phyloP scores from a whole-genome alignment of 2,888 invertebrate species.

The Acanthococcus lagerstroemiae region DNA sequence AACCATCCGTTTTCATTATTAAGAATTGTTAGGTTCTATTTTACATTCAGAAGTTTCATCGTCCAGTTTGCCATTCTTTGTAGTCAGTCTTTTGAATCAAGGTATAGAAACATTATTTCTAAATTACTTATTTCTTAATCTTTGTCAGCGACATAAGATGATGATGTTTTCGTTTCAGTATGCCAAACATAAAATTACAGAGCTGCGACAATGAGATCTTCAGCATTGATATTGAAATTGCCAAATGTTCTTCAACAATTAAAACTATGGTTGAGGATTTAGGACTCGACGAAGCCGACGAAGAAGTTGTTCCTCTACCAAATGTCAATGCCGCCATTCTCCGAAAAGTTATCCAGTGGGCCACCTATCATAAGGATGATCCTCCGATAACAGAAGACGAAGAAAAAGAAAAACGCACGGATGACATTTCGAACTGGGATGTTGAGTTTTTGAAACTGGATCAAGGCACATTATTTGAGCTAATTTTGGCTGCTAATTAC shows the following conservation, averaged over 20 bases:
- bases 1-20: too few species aligned
- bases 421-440: conserved; percentile 98
- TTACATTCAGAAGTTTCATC: too few species aligned
- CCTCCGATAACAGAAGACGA: conserved; percentile 93
- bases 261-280: conserved; percentile 96
- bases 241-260: conserved; percentile 94
- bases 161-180: conserved; percentile 50
- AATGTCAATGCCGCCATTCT: conserved; percentile 96
- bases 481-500: conserved; percentile 73
- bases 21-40: too few species aligned
- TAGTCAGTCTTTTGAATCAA: too few species aligned
- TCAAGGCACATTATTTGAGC: conserved; percentile 54
- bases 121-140: too few species aligned
- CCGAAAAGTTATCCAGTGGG: conserved; percentile 88
- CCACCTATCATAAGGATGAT: conserved; percentile 89
- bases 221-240: conserved; percentile 92
- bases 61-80: too few species aligned
- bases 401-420: conserved; percentile 94
- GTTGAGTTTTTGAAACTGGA: conserved; percentile 98
- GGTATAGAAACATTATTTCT: too few species aligned
- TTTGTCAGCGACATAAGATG: too few species aligned
- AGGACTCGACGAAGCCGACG: conserved; percentile 77
- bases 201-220: conserved; percentile 93
- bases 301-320: conserved; percentile 89
- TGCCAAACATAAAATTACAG: conserved; percentile 90